Conservation (phyloP, 2,888 invertebrate genomes). For the Biston betularia region DNA sequence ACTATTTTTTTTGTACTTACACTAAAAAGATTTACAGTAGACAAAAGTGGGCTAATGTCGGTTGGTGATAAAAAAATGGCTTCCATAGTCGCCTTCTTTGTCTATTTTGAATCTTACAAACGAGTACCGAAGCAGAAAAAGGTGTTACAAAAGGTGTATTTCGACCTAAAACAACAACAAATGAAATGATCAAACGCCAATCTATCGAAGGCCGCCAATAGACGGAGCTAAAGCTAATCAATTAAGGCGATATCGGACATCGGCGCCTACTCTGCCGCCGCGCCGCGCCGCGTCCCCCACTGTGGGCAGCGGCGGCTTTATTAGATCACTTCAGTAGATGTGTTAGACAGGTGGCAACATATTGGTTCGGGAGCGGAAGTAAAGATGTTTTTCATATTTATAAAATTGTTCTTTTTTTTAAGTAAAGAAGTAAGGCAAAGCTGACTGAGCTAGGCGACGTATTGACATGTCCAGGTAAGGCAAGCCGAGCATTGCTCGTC, state of each 20-base stretch:
- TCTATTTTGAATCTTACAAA: not conserved
- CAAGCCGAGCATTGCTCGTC: too few species aligned
- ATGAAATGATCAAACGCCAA: slow-evolving; percentile 6
- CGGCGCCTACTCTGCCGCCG: slow-evolving; percentile 16
- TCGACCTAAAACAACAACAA: slow-evolving; percentile 1
- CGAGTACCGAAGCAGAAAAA: not conserved
- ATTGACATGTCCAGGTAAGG: too few species aligned
- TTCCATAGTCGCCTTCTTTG: not conserved
- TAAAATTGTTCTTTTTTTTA: too few species aligned
- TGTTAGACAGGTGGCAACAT: not conserved
- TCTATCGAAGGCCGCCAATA: slow-evolving; percentile 11
- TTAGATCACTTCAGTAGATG: not conserved
- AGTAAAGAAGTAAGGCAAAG: too few species aligned
- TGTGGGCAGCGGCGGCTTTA: not conserved
- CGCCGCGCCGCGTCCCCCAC: not conserved
- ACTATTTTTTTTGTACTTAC: too few species aligned
- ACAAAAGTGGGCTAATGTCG: too few species aligned
- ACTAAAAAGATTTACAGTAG: too few species aligned
- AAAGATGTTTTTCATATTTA: too few species aligned
- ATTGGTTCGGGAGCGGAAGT: too few species aligned
- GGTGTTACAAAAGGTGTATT: not conserved
- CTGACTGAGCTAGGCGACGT: too few species aligned
- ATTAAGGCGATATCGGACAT: slow-evolving; percentile 15
- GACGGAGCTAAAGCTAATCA: slow-evolving; percentile 19
- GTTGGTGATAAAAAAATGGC: not conserved